phyloP scores from a whole-genome alignment of 2,113 vertebrate genomes.

The Orientallactaga bullata region DNA sequence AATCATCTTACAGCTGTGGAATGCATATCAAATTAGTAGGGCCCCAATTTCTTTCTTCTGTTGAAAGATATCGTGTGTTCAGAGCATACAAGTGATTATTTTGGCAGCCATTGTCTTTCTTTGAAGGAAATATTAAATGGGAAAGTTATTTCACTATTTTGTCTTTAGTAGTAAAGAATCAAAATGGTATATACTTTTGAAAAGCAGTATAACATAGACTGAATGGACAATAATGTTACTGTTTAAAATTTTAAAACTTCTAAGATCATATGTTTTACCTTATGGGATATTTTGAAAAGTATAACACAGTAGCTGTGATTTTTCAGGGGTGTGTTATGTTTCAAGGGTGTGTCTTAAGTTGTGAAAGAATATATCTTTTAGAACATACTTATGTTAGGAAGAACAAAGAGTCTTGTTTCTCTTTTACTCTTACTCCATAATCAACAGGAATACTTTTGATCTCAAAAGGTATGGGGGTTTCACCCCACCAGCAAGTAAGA shows the following conservation, averaged over 20 bases:
- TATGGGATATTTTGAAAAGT: conserved; percentile 38
- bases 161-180: neutral
- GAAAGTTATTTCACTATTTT: conserved; percentile 52
- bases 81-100: neutral
- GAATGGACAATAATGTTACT: neutral
- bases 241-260: conserved; percentile 39
- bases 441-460: neutral
- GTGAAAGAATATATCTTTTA: conserved; percentile 55
- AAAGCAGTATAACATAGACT: conserved; percentile 6
- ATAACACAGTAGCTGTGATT: neutral
- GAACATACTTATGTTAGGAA: neutral
- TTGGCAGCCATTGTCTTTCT: conserved; percentile 9
- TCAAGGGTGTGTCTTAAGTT: conserved; percentile 63
- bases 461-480: neutral
- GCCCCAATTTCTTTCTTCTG: conserved; percentile 24
- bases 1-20: conserved; percentile 69
- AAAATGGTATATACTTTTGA: neutral
- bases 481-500: neutral
- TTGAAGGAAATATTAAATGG: conserved; percentile 59
- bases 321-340: conserved; percentile 9
- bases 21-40: conserved; percentile 72
- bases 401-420: neutral
- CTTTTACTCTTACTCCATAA: neutral
- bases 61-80: conserved; percentile 59
- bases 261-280: neutral